Base-by-base conservation (phyloP, 2,113 vertebrate species). In the Setophaga kirtlandii region DNA sequence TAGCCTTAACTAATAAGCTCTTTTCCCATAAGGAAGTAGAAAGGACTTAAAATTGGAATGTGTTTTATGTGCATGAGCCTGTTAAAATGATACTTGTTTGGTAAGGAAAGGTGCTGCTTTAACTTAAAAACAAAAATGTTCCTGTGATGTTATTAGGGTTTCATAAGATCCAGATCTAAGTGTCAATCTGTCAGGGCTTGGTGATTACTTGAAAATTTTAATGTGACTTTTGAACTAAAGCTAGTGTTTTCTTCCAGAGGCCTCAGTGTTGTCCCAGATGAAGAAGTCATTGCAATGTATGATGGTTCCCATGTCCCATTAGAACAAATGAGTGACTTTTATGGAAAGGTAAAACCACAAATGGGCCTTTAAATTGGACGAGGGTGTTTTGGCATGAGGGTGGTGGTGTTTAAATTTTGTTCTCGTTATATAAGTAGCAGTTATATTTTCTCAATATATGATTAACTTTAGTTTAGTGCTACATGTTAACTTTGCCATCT, bases 271-370 rank as follows among this genome's bases (percentile, higher is more conserved):
- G 99, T 99, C 60, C 97, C 99, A 4, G 99, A 99, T 52, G 98
- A 99, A 80, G 99, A 99, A 97, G 99, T 99, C 39, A 98, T 99
- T 75, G 99, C 99, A 60, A 99, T 99, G 99, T 99, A 99, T 12
- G 99, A 99, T 96, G 99, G 99, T 20, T 98, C 97, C 41, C 99
- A 99, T 5, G 98, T 99, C 33, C 99, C 99, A 70, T 96, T 99
- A 78, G 99, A 99, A 81, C 99, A 98, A 94, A 99, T 99, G 99
- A 99, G 99, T 50, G 99, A 99, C 97, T 99, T 99, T 75, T 99
- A 99, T 64, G 99, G 99, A 92, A 99, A 99, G 99, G 99, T 99
- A 94, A 97, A 58, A 33, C 8, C 31, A 50, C 14, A 63, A 78
- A 58, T 6, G 4, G 6, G 12, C 89, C 23, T 71, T 58, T 30